Evolutionary conservation across 2,888 invertebrate genomes (phyloP), one percentile per base, ranked within the genome.

Genomic region (Urechis unicinctus): DNA sequence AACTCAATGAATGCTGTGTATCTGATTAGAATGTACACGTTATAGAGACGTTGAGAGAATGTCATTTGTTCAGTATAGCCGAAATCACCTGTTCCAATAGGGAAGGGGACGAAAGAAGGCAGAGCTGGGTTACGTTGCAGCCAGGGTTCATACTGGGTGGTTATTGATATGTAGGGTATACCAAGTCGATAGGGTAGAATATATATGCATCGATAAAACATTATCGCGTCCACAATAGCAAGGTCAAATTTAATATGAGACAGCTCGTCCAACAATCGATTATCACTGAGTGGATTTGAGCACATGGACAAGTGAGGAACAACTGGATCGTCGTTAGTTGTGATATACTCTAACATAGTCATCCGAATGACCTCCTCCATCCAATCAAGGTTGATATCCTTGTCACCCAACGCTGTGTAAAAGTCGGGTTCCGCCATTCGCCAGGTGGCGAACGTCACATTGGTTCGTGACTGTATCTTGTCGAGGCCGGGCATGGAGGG

Each of bases 101-200:
- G 53, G 44, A 55, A 55, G 13, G 59, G 61, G 13, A 50, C 52
- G 26, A 55, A 55, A 25, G 59, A 60, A 9, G 61, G 61, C 1
- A 55, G 44, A 21, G 57, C 55, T 1, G 56, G 59, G 22, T 50
- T 55, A 1, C 61, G 49, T 13, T 36, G 30, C 28, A 61, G 30
- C 61, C 61, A 61, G 4, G 57, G 57, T 49, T 61, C 57, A n/a
- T 55, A 56, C 21, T 48, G 31, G 3, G 61, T 60, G 2, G 41
- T 44, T 6, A 60, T 2, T 17, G 41, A 28, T 2, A 56, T 51
- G 36, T 54, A 61, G 28, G 59, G 61, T 5, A 61, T 22, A 9
- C 43, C 55, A 17, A 61, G 55, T n/a, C 51, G 30, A 48, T 60
- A 46, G 21, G 54, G 1, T 1, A 60, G 28, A 6, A 53, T 36